Percentiles rank a stretch among this genome's conserved stretches.
These are phyloP conservation scores for Conus ventricosus DNA, from an alignment of 1,140 invertebrate genomes.

Conservation along the genomic window DNA sequence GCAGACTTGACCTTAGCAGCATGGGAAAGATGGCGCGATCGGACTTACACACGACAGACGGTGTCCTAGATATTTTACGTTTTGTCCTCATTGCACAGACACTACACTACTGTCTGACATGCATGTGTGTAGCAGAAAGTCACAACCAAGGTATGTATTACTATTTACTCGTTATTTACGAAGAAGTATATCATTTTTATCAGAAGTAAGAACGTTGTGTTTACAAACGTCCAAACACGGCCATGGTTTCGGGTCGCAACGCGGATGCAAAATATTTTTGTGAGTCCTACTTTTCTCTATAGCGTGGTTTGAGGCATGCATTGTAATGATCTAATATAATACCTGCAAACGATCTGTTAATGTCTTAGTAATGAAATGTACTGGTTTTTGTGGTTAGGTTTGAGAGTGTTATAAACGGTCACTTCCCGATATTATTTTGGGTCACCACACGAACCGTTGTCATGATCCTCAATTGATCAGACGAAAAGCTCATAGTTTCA, in stretches of 20 bases:
- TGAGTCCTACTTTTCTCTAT: neutral
- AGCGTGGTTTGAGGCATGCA: neutral
- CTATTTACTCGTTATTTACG: slow-evolving; percentile 21
- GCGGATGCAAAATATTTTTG: neutral
- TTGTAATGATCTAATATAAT: neutral
- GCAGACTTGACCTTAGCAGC: slow-evolving; percentile 49
- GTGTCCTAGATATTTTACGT: slow-evolving; percentile 69
- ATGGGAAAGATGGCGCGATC: slow-evolving; percentile 72
- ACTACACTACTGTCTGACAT: slow-evolving; percentile 61
- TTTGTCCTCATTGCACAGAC: slow-evolving; percentile 69
- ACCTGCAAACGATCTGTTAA: neutral
- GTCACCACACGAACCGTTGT: neutral
- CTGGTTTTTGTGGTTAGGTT: neutral
- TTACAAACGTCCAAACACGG: slow-evolving; percentile 37
- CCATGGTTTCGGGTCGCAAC: slow-evolving; percentile 28
- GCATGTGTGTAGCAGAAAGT: slow-evolving; percentile 70
- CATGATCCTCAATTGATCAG: neutral
- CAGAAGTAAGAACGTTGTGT: slow-evolving; percentile 24
- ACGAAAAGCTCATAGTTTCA: neutral
- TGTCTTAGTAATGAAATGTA: neutral
- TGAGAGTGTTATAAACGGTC: neutral
- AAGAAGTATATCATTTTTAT: neutral
- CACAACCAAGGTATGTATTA: slow-evolving; percentile 72
- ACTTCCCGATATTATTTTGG: neutral
- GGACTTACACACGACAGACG: slow-evolving; percentile 65